Percentiles rank a stretch among this genome's conserved stretches.
These are phyloP conservation scores for Lepidostoma basale DNA, from an alignment of 1,140 invertebrate species.

Conservation along the genomic window DNA sequence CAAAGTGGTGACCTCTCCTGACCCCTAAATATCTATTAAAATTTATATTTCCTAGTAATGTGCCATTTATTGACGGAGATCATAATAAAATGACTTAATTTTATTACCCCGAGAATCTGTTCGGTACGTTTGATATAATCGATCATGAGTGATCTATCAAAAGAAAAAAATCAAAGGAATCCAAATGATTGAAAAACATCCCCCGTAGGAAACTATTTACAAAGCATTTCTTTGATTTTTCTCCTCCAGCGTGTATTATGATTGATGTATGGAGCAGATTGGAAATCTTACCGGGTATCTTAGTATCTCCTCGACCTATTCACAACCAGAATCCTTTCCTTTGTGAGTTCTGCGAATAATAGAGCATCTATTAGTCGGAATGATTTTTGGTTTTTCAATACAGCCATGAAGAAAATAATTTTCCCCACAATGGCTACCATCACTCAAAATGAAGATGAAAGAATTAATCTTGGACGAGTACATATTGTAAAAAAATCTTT, in stretches of 20 bases:
- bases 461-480: neutral
- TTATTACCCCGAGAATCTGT: no score
- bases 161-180: neutral
- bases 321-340: neutral
- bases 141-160: no score
- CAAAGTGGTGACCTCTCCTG: no score
- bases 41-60: no score
- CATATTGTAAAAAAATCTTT: no score
- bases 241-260: neutral
- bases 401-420: neutral
- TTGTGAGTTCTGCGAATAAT: slow-evolving; percentile 22
- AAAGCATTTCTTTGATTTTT: slow-evolving; percentile 26
- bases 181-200: slow-evolving; percentile 2
- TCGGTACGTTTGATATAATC: no score
- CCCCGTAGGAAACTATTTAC: neutral
- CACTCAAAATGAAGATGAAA: slow-evolving; percentile 17
- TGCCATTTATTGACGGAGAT: no score
- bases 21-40: no score
- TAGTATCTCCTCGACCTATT: neutral
- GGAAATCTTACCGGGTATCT: neutral
- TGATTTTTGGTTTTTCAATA: slow-evolving; percentile 39
- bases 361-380: slow-evolving; percentile 34
- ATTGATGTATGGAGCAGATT: slow-evolving; percentile 25
- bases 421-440: slow-evolving; percentile 15
- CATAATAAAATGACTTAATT: no score